phyloP scores from a whole-genome alignment of 2,888 invertebrate genomes.

The Coenonympha arcania region DNA sequence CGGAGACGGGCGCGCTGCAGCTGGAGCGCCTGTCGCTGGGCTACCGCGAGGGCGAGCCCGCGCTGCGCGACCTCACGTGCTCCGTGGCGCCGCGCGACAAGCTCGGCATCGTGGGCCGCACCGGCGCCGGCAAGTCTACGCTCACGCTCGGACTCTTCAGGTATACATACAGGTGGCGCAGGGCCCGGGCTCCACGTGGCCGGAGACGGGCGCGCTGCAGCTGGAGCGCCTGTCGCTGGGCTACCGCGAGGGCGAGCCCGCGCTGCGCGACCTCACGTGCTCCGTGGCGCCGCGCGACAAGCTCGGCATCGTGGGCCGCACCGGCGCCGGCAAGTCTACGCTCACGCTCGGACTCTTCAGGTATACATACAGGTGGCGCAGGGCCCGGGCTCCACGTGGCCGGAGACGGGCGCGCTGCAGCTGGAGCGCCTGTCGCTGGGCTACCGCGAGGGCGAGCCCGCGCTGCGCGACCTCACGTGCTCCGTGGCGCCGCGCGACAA shows the following conservation, averaged over 20 bases:
- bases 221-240: constrained; percentile 88
- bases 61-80: constrained; percentile 86
- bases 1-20: constrained; percentile 83
- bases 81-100: constrained; percentile 88
- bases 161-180: constrained; percentile 73
- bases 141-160: constrained; percentile 88
- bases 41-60: constrained; percentile 91
- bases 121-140: constrained; percentile 94
- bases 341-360: constrained; percentile 88
- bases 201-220: constrained; percentile 83
- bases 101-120: constrained; percentile 91
- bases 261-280: constrained; percentile 86
- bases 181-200: constrained; percentile 83
- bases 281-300: constrained; percentile 88
- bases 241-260: constrained; percentile 91
- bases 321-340: constrained; percentile 94
- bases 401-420: constrained; percentile 83
- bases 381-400: constrained; percentile 83
- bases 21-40: constrained; percentile 88
- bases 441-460: constrained; percentile 91
- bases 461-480: constrained; percentile 86
- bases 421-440: constrained; percentile 88
- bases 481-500: constrained; percentile 88
- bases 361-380: constrained; percentile 73
- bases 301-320: constrained; percentile 91